Conservation (phyloP, 1,140 invertebrate genomes). For the Trypoxylus dichotomus region DNA sequence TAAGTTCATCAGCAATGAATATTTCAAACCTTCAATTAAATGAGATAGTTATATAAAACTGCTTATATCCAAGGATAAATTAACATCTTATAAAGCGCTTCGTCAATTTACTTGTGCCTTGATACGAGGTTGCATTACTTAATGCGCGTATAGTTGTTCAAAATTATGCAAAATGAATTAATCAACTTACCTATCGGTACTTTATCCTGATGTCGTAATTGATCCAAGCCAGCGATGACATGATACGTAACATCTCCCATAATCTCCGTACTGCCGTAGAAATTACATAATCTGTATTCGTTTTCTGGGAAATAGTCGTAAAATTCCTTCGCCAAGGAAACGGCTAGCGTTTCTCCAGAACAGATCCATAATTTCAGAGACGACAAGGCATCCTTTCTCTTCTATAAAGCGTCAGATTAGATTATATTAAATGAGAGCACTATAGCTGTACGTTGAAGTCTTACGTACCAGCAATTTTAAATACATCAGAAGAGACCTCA, state of each 20-base stretch:
- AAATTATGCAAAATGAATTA: too few relatives aligned
- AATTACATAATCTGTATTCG: slow-evolving; percentile 73
- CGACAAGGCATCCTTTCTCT: slow-evolving; percentile 52
- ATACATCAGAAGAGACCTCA: slow-evolving; percentile 74
- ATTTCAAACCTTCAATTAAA: too few relatives aligned
- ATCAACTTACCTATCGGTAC: slow-evolving; percentile 73
- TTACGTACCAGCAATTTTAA: slow-evolving; percentile 46
- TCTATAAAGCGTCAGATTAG: slow-evolving; percentile 37
- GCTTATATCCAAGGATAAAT: too few relatives aligned
- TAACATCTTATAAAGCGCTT: too few relatives aligned
- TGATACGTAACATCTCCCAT: slow-evolving; percentile 81
- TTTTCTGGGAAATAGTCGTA: slow-evolving; percentile 66
- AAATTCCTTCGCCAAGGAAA: slow-evolving; percentile 70
- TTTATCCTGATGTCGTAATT: slow-evolving; percentile 66
- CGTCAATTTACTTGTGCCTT: too few relatives aligned
- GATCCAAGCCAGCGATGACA: slow-evolving; percentile 54
- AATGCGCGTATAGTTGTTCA: too few relatives aligned
- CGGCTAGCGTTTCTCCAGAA: slow-evolving; percentile 75
- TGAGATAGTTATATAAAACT: too few relatives aligned
- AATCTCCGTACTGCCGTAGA: slow-evolving; percentile 88
- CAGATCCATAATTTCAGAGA: slow-evolving; percentile 77
- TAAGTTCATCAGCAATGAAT: too few relatives aligned
- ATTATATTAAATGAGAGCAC: not conserved
- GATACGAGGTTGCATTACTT: too few relatives aligned
- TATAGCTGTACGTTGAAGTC: not conserved